Evolutionary conservation across 1,140 invertebrate genomes (phyloP), one percentile per base, ranked within the genome.

Genomic region (Drosophila sulfurigaster): DNA sequence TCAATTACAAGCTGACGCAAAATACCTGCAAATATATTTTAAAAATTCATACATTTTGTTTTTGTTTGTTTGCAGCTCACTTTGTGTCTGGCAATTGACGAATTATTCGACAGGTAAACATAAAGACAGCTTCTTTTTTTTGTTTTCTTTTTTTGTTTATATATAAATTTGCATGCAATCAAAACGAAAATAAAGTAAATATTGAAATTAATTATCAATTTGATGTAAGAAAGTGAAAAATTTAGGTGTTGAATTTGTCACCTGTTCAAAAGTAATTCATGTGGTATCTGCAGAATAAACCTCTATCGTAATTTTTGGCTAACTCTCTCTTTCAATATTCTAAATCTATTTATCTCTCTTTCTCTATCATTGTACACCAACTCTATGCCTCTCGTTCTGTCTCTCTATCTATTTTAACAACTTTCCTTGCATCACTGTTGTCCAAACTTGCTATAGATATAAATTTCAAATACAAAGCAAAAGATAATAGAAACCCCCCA

Each of bases 351-450:
- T 66, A 20, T 51, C 35, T 62, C 38, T 69, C 46, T 72, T 46
- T 71, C 1, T 59, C n/a, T 45, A 30, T 57, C 35, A 38, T 20
- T 57, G 35, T 25, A 32, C 30, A 54, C 30, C 1, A 13, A 10
- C 15, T 15, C 16, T 60, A 38, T 65, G 15, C 57, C 43, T 78
- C 48, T 77, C 35, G 35, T 25, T 25, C 20, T 25, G n/a, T n/a
- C 20, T 25, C 35, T 63, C 32, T 64, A 1, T 48, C 48, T 56
- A 32, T 32, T 38, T 7, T n/a, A 35, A 67, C 46, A 66, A 54
- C 49, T 66, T 52, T 66, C 68, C 65, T 70, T 82, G 64, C 65
- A 68, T 72, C 62, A 71, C 52, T 71, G 62, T 65, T 86, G 71
- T 68, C 62, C 66, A 68, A 25, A 70, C 56, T 11, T 25, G 13